Conservation (phyloP, 2,113 vertebrate genomes). For the Mustela lutreola region DNA sequence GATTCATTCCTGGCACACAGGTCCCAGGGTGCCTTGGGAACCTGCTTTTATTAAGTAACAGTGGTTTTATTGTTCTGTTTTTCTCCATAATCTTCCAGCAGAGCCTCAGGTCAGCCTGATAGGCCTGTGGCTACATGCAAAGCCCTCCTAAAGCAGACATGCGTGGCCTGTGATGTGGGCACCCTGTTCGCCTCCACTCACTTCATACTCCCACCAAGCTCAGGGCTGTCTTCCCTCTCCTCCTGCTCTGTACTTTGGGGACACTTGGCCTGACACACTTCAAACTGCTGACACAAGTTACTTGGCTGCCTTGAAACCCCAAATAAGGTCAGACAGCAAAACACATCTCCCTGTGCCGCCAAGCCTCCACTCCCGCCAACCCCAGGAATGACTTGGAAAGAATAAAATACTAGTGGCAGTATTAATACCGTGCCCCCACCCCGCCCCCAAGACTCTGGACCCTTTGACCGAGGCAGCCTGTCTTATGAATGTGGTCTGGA, state of each 20-base stretch:
- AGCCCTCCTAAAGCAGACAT: neutral
- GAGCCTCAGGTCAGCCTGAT: neutral
- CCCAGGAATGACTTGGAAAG: neutral
- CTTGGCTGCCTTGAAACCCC: constrained; percentile 58
- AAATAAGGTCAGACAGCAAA: constrained; percentile 66
- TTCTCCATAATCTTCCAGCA: neutral
- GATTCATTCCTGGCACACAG: neutral
- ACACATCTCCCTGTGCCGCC: neutral
- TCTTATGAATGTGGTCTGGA: neutral
- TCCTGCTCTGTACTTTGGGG: neutral
- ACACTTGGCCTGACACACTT: constrained; percentile 28
- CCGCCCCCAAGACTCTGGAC: neutral
- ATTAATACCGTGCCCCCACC: neutral
- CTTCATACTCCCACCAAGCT: neutral
- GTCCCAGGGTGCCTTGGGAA: neutral
- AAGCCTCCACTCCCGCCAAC: neutral
- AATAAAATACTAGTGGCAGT: neutral
- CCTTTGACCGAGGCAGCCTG: neutral
- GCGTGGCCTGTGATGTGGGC: rapidly evolving
- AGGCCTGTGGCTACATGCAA: neutral
- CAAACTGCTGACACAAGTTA: constrained; percentile 64
- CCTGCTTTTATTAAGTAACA: constrained; percentile 22
- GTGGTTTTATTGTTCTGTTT: neutral
- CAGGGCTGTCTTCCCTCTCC: neutral
- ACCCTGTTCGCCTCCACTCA: neutral